Evolutionary conservation across 2,888 invertebrate species (phyloP), one percentile per base, ranked within the genome.

Genomic region (Fragum sueziense): DNA sequence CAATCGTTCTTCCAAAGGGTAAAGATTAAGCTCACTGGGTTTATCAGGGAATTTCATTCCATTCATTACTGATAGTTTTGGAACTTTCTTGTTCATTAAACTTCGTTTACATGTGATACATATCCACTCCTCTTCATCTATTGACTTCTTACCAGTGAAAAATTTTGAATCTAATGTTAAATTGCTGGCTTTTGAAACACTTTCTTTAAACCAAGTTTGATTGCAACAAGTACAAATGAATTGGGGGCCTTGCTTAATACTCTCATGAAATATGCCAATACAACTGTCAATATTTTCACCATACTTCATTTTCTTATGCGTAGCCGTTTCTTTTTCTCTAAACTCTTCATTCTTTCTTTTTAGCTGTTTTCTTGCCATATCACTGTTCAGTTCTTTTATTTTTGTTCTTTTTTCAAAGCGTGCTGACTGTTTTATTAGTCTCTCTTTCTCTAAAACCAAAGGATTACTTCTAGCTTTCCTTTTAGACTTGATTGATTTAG

Each of bases 41-140:
- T 69, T 82, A 37, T 33, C 54, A 33, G 82, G 85, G 70, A 74
- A 85, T 37, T 47, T 65, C 78, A 82, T 82, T 57, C 80, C 71
- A 59, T 71, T 71, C 11, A 37, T 22, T 22, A 59, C 71, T 34
- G 71, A 71, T n/a, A 71, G 37, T 29, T 71, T 71, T 27, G 71
- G 71, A 34, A 71, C 41, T 73, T 65, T 82, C 14, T 78, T 76
- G 73, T 25, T 67, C 73, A 61, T 76, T 34, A 70, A 70, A 29
- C 34, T 75, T 47, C 27, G 72, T 78, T 79, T 72, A 78, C 70
- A 81, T 61, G 33, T 65, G 20, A n/a, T 69, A 73, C 69, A 75
- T 29, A 54, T 75, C 76, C 67, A 54, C 14, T 78, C 81, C 33
- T 37, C 25, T 69, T 75, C 57, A 72, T 81, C 17, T 65, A 47